Conservation (phyloP, 2,797 vertebrate species). For the Chelon auratus region DNA sequence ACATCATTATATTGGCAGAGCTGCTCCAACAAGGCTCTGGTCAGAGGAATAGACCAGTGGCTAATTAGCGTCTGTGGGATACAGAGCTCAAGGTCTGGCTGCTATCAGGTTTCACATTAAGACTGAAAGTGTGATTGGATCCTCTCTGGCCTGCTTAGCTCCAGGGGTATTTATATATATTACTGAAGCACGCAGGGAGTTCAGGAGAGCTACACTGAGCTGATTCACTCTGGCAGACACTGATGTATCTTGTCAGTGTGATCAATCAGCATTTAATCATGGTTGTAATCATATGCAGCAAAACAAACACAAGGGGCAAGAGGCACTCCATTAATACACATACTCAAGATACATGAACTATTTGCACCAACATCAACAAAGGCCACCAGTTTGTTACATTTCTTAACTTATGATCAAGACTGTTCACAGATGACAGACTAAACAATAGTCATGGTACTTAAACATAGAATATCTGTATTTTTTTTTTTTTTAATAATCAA, state of each 20-base stretch:
- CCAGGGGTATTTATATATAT: constrained; percentile 17
- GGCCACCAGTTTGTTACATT: not conserved
- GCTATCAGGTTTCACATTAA: constrained; percentile 66
- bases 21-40: constrained; percentile 52
- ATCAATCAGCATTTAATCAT: constrained; percentile 75
- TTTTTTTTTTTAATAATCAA: not conserved
- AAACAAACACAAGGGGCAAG: constrained; percentile 38
- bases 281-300: constrained; percentile 47
- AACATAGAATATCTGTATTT: constrained; percentile 13
- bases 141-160: constrained; percentile 21
- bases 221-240: constrained; percentile 60
- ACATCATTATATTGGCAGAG: constrained; percentile 41
- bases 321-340: not conserved
- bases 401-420: constrained; percentile 2
- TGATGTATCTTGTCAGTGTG: constrained; percentile 66
- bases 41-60: constrained; percentile 53
- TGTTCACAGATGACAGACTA: constrained; percentile 1
- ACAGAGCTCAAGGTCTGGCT: constrained; percentile 53
- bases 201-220: constrained; percentile 37
- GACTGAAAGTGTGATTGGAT: constrained; percentile 52
- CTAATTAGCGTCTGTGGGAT: constrained; percentile 73
- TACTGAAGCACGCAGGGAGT: constrained; percentile 14
- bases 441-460: not conserved
- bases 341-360: not conserved
- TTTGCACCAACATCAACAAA: not conserved